phyloP scores from a whole-genome alignment of 2,113 vertebrate species.

The Myotis lucifugus region DNA sequence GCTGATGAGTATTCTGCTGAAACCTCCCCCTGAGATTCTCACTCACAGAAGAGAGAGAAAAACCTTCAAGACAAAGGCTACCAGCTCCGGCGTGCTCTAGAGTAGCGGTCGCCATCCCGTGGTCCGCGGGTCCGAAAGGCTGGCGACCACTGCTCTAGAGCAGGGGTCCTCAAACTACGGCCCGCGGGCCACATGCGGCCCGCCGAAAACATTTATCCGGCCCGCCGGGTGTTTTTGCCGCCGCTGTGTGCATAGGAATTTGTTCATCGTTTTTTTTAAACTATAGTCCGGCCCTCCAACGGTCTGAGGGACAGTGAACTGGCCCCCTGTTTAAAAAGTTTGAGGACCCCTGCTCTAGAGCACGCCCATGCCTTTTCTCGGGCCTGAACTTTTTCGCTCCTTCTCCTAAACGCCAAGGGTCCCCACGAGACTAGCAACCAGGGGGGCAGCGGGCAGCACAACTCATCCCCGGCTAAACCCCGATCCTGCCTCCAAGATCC shows the following conservation, averaged over 20 bases:
- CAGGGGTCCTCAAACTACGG: too few species aligned
- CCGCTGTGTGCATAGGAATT: too few species aligned
- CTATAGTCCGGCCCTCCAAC: too few species aligned
- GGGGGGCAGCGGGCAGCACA: not conserved
- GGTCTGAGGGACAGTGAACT: too few species aligned
- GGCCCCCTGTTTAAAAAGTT: too few species aligned
- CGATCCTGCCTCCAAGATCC: not conserved
- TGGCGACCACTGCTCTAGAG: not conserved
- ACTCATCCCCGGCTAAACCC: not conserved
- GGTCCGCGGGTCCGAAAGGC: too few species aligned
- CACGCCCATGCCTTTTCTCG: not conserved
- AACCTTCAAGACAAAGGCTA: not conserved
- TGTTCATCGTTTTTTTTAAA: too few species aligned
- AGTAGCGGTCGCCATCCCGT: not conserved
- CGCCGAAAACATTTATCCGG: too few species aligned
- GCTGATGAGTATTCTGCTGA: not conserved
- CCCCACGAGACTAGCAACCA: not conserved
- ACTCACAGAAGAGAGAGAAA: not conserved
- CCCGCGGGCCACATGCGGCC: too few species aligned
- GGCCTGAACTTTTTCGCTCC: not conserved
- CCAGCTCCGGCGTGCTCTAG: not conserved
- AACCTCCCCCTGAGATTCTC: not conserved
- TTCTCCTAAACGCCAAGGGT: not conserved
- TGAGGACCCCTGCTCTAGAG: not conserved
- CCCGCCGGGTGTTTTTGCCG: too few species aligned